A percentile compares a stretch with the other conserved stretches of the same genome.
Evolutionary conservation across 2,797 vertebrate species (phyloP).

Genomic region (Pangasius mekongensis): DNA sequence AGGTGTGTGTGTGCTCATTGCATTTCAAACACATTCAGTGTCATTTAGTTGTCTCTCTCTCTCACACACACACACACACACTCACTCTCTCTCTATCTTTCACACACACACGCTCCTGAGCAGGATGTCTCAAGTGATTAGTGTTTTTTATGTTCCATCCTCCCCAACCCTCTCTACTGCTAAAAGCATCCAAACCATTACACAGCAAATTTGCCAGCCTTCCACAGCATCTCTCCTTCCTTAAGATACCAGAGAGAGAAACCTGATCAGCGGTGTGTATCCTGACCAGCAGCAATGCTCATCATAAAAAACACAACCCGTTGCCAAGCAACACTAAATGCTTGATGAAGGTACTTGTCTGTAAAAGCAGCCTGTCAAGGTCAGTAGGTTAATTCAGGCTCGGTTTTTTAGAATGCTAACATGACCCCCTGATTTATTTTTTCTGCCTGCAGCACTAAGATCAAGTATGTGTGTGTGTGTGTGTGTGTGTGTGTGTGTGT

Average conservation of each 20-base stretch:
- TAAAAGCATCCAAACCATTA: constrained; percentile 67
- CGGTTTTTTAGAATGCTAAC: constrained; percentile 40
- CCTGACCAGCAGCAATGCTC: constrained; percentile 62
- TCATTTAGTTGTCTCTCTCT: background rate
- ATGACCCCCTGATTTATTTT: constrained; percentile 2
- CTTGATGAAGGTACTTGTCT: constrained; percentile 71
- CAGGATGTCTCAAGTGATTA: constrained; percentile 59
- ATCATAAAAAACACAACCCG: constrained; percentile 70
- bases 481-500: background rate
- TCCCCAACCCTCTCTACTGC: constrained; percentile 45
- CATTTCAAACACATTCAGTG: constrained; percentile 14
- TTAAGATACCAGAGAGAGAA: constrained; percentile 59
- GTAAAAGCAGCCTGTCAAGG: constrained; percentile 70
- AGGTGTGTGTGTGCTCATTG: constrained; percentile 60
- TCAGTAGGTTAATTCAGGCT: constrained; percentile 67
- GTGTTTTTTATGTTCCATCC: constrained; percentile 54
- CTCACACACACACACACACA: background rate
- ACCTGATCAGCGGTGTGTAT: constrained; percentile 66
- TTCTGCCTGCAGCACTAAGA: constrained; percentile 21
- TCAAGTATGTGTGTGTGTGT: background rate
- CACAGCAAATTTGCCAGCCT: constrained; percentile 66
- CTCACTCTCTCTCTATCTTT: background rate
- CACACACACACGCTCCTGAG: constrained; percentile 5
- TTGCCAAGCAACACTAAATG: constrained; percentile 76
- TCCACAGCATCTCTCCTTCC: constrained; percentile 33